A percentile compares a stretch with the other conserved stretches of the same genome.
These are phyloP conservation scores for Bugulina stolonifera DNA, from an alignment of 2,888 invertebrate species.

Conservation along the genomic window DNA sequence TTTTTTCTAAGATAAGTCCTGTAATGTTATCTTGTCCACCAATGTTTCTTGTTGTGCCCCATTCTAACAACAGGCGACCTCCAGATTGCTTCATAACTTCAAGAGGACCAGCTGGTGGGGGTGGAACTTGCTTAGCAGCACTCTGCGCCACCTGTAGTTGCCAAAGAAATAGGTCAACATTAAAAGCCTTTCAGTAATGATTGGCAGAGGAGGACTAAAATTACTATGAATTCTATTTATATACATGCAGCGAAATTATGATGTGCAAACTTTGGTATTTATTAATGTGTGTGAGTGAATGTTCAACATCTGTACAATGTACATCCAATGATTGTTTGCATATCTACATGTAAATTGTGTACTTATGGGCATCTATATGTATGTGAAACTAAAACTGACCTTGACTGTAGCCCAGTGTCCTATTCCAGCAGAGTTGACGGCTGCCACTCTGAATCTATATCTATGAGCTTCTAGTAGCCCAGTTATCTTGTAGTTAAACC, in stretches of 20 bases:
- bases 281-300: no score
- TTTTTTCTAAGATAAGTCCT: neutral
- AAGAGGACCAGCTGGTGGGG: conserved; percentile 15
- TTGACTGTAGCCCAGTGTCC: conserved; percentile 24
- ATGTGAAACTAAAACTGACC: no score
- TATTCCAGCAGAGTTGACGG: conserved; percentile 24
- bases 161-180: no score
- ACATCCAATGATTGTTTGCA: no score
- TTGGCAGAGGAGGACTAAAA: no score
- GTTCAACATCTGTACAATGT: no score
- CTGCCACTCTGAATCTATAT: conserved; percentile 24
- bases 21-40: neutral
- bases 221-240: no score
- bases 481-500: conserved; percentile 15
- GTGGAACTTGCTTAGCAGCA: neutral
- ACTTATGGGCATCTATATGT: no score
- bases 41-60: neutral
- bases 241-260: no score
- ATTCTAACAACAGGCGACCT: conserved; percentile 19
- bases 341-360: no score
- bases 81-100: conserved; percentile 19
- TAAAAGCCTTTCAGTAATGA: no score
- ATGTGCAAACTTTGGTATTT: no score
- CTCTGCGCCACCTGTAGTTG: conserved; percentile 8
- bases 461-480: conserved; percentile 20